These are phyloP conservation scores for Sturnus vulgaris DNA, from an alignment of 2,113 vertebrate species.

Conservation along the genomic window DNA sequence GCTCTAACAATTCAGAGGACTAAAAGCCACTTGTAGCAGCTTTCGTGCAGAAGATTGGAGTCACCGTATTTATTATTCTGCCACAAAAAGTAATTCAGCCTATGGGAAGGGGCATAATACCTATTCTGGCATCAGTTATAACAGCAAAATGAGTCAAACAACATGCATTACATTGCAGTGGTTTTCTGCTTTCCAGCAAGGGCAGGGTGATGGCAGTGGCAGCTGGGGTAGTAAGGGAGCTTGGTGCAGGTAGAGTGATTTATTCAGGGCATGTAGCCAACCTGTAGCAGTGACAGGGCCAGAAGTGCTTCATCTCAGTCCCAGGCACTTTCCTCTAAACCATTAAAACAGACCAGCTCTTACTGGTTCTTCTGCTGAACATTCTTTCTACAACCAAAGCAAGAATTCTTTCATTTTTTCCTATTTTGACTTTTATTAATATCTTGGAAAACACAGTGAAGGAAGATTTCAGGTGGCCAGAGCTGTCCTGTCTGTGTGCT, in stretches of 20 bases:
- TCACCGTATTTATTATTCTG: neutral
- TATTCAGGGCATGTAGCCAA: rapidly evolving
- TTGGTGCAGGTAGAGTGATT: neutral
- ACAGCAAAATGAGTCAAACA: neutral
- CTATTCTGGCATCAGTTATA: neutral
- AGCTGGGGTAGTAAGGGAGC: neutral
- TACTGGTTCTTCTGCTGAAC: neutral
- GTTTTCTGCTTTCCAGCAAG: neutral
- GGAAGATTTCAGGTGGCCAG: neutral
- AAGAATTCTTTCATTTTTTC: neutral
- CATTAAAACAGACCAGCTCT: neutral
- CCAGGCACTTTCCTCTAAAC: neutral
- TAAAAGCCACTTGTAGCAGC: neutral
- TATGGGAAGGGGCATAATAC: neutral
- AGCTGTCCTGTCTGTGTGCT: neutral
- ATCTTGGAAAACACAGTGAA: neutral
- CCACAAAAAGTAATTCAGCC: neutral
- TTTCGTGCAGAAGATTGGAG: neutral
- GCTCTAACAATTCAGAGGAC: neutral
- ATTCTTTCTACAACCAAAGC: neutral
- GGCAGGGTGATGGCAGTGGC: neutral
- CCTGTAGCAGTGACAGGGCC: neutral
- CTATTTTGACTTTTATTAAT: neutral
- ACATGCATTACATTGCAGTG: neutral
- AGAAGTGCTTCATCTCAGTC: neutral